phyloP scores from a whole-genome alignment of 2,797 vertebrate species.

The Masticophis lateralis region DNA sequence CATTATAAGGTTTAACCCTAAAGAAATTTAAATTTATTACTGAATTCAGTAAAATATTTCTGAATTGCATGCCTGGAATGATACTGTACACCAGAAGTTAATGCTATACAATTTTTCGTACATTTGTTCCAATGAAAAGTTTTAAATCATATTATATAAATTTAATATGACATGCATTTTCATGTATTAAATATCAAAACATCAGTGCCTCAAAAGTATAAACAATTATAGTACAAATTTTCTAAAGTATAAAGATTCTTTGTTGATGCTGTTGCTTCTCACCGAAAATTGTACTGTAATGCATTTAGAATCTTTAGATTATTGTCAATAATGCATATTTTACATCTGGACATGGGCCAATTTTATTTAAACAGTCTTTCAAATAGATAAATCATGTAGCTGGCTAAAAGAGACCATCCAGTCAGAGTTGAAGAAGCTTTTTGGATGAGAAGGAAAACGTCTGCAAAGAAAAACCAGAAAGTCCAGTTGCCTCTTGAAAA shows the following conservation, averaged over 20 bases:
- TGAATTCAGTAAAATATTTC: not conserved
- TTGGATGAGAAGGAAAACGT: too few relatives aligned
- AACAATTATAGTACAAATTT: not conserved
- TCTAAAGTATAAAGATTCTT: not conserved
- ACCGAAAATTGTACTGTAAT: not conserved
- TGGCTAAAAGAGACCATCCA: not conserved
- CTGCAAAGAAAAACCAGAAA: too few relatives aligned
- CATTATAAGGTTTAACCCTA: not conserved
- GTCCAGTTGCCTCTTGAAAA: too few relatives aligned
- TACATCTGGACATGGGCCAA: not conserved
- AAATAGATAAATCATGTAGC: conserved; percentile 4
- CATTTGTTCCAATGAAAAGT: not conserved
- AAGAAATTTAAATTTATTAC: not conserved
- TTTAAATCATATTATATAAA: not conserved
- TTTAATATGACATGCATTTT: not conserved
- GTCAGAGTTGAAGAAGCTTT: too few relatives aligned
- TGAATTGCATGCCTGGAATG: not conserved
- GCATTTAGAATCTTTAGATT: not conserved
- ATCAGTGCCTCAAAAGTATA: not conserved
- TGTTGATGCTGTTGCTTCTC: not conserved
- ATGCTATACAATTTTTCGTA: not conserved
- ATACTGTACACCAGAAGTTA: not conserved
- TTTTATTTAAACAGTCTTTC: conserved; percentile 1
- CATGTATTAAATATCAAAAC: not conserved
- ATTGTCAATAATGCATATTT: not conserved